Evolutionary conservation across 2,888 invertebrate species (phyloP), one percentile per base, ranked within the genome.

Genomic region (Fissipunctia ypsillon): DNA sequence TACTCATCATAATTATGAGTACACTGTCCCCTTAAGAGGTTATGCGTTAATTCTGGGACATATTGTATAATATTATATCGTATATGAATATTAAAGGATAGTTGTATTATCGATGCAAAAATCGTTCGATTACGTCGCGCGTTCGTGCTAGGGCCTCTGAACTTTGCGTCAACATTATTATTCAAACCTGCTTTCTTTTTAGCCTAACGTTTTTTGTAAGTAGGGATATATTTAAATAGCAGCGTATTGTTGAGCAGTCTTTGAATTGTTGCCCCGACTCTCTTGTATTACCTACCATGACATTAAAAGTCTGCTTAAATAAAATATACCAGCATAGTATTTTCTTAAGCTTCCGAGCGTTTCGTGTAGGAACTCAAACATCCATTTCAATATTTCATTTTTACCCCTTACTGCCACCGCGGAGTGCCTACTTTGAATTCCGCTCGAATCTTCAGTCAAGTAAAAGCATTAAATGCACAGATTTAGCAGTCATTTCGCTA

Each of bases 381-480:
- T 60, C 59, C 63, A 75, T 78, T 81, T 79, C 25, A 68, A 75
- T 82, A 78, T 75, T 78, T 75, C 68, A 75, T 71, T 48, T 72
- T 82, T 71, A 66, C 69, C 56, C 77, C 38, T 45, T 48, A 60
- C 28, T 52, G 60, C 50, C 35, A 60, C 56, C 69, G 59, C 56
- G 31, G 60, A 71, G 71, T 72, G 69, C 80, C 74, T 77, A 71
- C 75, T 83, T 77, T 74, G 74, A 73, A 83, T 83, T 83, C 83
- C 48, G 80, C 54, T 56, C 74, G 45, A 70, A 81, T 73, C 57
- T 63, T 10, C 56, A 64, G 68, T 70, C 68, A 69, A 83, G 81
- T 82, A 82, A 84, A 80, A 82, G 80, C 77, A 84, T 84, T 84
- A 78, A 84, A 78, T 78, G 70, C 76, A 81, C 80, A 67, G 84